Conservation (phyloP, 2,797 vertebrate genomes). For the Pipistrellus pygmaeus region DNA sequence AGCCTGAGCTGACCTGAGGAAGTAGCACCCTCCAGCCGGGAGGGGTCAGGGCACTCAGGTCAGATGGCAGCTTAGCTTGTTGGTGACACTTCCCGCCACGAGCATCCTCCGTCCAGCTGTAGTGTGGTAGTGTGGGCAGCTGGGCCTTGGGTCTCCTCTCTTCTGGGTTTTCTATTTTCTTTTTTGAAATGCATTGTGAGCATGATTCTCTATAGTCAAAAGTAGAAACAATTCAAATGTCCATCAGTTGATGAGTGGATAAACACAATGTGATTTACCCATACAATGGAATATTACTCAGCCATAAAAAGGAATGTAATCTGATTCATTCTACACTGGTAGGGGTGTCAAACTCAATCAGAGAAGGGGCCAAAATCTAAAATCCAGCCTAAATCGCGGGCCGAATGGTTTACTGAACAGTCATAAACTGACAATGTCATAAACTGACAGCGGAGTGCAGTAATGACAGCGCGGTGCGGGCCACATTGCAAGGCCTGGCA, state of each 20-base stretch:
- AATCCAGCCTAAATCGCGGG: too few species aligned
- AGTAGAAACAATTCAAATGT: neutral
- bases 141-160: neutral
- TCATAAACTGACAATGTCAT: too few species aligned
- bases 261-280: neutral
- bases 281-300: neutral
- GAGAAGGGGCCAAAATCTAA: too few species aligned
- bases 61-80: neutral
- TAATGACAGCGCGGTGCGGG: too few species aligned
- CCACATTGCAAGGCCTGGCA: too few species aligned
- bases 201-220: neutral
- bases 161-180: neutral
- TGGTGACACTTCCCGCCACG: accelerated
- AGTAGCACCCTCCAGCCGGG: too few species aligned
- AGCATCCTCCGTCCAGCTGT: neutral
- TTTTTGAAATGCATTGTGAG: neutral
- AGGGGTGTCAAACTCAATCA: too few species aligned
- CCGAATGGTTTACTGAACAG: too few species aligned
- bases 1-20: neutral
- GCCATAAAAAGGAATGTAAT: neutral
- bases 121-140: neutral
- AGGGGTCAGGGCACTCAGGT: accelerated
- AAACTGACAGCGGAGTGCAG: too few species aligned
- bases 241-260: neutral
- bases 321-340: neutral